Evolutionary conservation across 2,113 vertebrate species (phyloP), one percentile per base, ranked within the genome.

Genomic region (Brevimyrus niger): DNA sequence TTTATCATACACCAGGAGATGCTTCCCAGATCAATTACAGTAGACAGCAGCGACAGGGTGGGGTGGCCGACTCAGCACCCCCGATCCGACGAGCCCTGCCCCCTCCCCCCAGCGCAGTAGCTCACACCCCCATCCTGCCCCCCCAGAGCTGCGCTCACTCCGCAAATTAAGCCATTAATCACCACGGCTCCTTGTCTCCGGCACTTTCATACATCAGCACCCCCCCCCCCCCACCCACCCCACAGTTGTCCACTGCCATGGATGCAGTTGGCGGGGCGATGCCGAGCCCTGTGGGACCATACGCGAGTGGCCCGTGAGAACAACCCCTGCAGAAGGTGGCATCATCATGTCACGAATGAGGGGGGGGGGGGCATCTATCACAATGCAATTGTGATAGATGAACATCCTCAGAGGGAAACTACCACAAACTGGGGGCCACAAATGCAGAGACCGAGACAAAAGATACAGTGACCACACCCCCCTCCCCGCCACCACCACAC

Each of bases 21-120:
- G 90, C 93, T 94, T 95, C 94, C 93, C 93, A 93, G 93, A 93
- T 95, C 94, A 95, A 95, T 94, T 94, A 94, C 89, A 92, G 91
- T 89, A 92, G 91, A 91, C 88, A 92, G 90, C 82, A 94, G 93
- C 91, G 93, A 94, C 91, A 93, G 93, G 92, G 93, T 93, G 94
- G 90, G 94, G 93, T 93, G 90, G 92, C 51, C 19, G 5, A 9
- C 31, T 61, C 51, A 4, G 23, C 86, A 87, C 53, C 86, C 17
- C 51, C 27, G 0, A 7, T 1, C 86, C 17, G 15, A 3, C 31
- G 2, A 21, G 7, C 86, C 86, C 82, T 1, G 51, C 51, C 51
- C 17, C 17, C 51, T 53, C 17, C 53, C 53, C 21, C 55, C 55
- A 58, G 21, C 0, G 55, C 55, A 21, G 55, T 58, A 13, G 47